Base-by-base conservation (phyloP, 2,888 invertebrate species). In the Nephrocerus scutellatus region DNA sequence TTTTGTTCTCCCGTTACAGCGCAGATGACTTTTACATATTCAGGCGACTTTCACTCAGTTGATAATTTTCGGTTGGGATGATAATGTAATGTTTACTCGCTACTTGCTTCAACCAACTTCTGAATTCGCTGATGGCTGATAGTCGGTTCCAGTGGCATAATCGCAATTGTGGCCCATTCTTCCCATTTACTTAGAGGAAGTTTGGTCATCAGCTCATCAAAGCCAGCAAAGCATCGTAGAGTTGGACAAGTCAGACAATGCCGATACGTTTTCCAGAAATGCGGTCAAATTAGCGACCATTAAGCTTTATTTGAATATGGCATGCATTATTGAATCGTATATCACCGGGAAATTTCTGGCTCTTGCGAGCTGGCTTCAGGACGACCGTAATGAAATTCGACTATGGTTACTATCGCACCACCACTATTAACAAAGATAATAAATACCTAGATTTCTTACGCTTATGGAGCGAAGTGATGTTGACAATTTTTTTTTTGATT, bases 311-410 rank as follows among this genome's bases (percentile, higher is more conserved):
- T 43, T 41, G 7, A 48, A 30, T 5, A 49, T 45, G 36, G 44
- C 39, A 7, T 31, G 20, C 13, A 48, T 37, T 32, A 30, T 43
- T 7, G 33, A 41, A 19, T 38, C 39, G 22, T 32, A 19, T 16
- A 52, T 50, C 4, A 32, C 9, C 2, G 47, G 36, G 30, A 49
- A 39, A 1, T 30, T 16, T n/a, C 44, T 41, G 1, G 44, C 48
- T 21, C 50, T 48, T 5, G 44, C 36, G 9, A 49, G 32, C 28
- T 48, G 48, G 23, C 44, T 47, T 13, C 48, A 3, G 52, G 46
- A 2, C 52, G 44, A 15, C 49, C 49, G 29, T 36, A 52, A 9
- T 44, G 45, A 31, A 51, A 48, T 22, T 50, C 41, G 6, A 50
- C 25, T n/a, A 43, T 46, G 4, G 23, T 34, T 14, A 49, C 37